phyloP scores from a whole-genome alignment of 2,888 invertebrate species.

The Drosophila longiperda region DNA sequence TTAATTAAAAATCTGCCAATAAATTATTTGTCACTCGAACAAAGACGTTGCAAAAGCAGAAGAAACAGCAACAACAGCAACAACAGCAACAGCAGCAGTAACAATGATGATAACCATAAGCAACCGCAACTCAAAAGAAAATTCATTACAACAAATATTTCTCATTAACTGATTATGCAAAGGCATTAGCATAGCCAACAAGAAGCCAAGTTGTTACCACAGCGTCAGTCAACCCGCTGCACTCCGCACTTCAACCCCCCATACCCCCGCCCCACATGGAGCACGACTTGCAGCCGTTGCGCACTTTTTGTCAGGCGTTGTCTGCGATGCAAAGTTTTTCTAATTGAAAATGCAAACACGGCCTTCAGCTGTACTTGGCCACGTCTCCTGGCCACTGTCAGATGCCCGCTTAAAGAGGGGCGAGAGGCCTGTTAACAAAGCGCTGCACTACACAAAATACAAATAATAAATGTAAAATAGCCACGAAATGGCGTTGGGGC shows the following conservation, averaged over 20 bases:
- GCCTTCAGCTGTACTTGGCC: slow-evolving; percentile 42
- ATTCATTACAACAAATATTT: slow-evolving; percentile 77
- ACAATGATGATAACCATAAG: slow-evolving; percentile 51
- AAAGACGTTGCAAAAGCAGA: slow-evolving; percentile 40
- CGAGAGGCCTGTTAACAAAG: slow-evolving; percentile 18
- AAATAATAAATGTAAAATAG: slow-evolving; percentile 80
- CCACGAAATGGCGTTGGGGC: slow-evolving; percentile 66
- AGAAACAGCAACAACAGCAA: slow-evolving; percentile 14
- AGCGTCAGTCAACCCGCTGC: slow-evolving; percentile 14
- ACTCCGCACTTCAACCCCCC: not conserved
- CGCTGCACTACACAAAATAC: slow-evolving; percentile 60
- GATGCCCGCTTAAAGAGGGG: slow-evolving; percentile 32
- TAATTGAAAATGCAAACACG: slow-evolving; percentile 78
- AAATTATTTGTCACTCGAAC: slow-evolving; percentile 72
- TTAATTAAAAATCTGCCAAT: slow-evolving; percentile 79
- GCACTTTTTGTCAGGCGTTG: slow-evolving; percentile 66
- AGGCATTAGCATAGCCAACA: slow-evolving; percentile 72
- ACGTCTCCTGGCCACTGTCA: slow-evolving; percentile 27
- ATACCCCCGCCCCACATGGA: not conserved
- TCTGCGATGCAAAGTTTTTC: slow-evolving; percentile 71
- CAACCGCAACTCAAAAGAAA: slow-evolving; percentile 68
- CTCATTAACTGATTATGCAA: slow-evolving; percentile 80
- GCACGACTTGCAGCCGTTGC: slow-evolving; percentile 32
- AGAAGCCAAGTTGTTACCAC: slow-evolving; percentile 51
- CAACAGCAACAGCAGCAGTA: slow-evolving; percentile 22